Conservation (phyloP, 2,797 vertebrate genomes). For the Smutsia gigantea region DNA sequence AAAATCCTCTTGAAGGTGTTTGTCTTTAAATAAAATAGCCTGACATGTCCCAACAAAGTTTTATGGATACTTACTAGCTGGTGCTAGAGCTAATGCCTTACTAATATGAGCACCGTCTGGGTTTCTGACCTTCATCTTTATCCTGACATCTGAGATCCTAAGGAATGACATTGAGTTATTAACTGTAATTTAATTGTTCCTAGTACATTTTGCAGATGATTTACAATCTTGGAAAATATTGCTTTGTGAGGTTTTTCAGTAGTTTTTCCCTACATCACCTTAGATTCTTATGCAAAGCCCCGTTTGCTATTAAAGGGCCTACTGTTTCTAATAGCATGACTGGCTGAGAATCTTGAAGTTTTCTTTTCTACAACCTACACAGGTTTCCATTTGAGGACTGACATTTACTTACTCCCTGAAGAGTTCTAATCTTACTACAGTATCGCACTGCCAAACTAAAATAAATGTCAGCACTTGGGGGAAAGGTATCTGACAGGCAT, state of each 20-base stretch:
- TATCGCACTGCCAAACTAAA: not conserved
- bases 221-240: not conserved
- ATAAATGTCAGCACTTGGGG: not conserved
- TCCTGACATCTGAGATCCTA: not conserved
- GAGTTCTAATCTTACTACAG: not conserved
- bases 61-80: not conserved
- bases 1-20: not conserved
- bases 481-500: not conserved
- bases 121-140: not conserved
- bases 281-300: not conserved
- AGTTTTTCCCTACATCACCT: not conserved
- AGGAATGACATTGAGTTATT: not conserved
- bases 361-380: not conserved
- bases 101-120: too few species aligned
- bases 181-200: not conserved
- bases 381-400: slow-evolving; percentile 20
- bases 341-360: not conserved
- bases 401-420: not conserved
- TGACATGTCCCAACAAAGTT: not conserved
- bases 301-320: not conserved
- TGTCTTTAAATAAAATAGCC: not conserved
- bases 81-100: not conserved
- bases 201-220: not conserved
- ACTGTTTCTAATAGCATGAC: not conserved
- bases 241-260: not conserved